Base-by-base conservation (phyloP, 2,113 vertebrate species). In the Psilopsiagon aymara region DNA sequence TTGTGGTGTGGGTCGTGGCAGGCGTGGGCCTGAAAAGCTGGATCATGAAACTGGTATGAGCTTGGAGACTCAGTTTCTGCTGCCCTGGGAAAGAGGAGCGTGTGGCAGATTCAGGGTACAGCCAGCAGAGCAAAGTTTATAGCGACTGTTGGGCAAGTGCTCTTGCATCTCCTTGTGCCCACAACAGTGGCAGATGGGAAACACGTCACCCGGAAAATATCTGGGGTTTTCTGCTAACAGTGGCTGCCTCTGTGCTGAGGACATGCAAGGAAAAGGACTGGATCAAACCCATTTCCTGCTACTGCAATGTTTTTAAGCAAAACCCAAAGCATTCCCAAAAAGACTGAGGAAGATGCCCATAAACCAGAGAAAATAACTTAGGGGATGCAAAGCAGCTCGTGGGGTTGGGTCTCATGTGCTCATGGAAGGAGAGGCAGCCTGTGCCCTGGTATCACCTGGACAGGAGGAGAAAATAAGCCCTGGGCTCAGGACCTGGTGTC, bases 211-310 rank as follows among this genome's bases (percentile, higher is more conserved):
- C 2, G 1, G 85, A 88, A 97, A 93, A 88, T 77, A 94, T 80
- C 44, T 57, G 41, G 47, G n/a, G 13, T 88, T 95, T 94, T 87
- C 46, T 87, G 60, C 82, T 82, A 71, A 55, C 52, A 47, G 47
- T 52, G 59, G 28, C 31, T 91, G 62, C 44, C 57, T 87, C 43
- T 82, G 20, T 29, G 63, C 53, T 82, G 79, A 89, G 92, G 71
- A 85, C 66, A 73, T 7, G 2, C 7, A 46, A 64, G 39, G 63
- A 55, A 82, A 89, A 75, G 35, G 13, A 31, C 43, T 63, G 52
- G 53, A 64, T 62, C 82, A 88, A 79, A 92, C 71, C 8, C 21
- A 62, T 52, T 92, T 73, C 52, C 44, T 53, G 28, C n/a, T 69
- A 3, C 7, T 85, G 60, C 43, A 71, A 3, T 39, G 39, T 29